Conservation (phyloP, 2,797 vertebrate genomes). For the Microctenopoma stevenorrisi region DNA sequence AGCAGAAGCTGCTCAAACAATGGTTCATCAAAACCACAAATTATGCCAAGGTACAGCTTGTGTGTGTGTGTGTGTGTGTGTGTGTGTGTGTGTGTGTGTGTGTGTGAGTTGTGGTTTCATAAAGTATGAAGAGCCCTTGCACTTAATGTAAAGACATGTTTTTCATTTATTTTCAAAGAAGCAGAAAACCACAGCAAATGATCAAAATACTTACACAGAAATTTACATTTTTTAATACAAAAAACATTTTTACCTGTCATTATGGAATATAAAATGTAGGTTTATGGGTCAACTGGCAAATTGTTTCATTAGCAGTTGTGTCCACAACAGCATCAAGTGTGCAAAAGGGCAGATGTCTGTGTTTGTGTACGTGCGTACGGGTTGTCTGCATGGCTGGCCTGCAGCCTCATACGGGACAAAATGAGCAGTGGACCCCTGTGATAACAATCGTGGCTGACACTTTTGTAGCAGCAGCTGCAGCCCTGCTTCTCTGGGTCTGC, state of each 20-base stretch:
- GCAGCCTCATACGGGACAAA: conserved; percentile 26
- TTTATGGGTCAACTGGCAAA: not conserved
- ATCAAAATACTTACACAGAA: no score
- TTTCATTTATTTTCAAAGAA: no score
- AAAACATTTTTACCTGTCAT: not conserved
- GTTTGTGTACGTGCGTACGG: conserved; percentile 15
- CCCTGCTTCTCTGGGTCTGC: conserved; percentile 49
- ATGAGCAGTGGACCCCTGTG: conserved; percentile 40
- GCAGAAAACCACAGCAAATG: no score
- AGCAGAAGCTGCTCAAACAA: conserved; percentile 94
- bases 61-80: not conserved
- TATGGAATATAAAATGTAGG: not conserved
- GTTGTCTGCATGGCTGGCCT: conserved; percentile 29
- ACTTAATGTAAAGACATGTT: no score
- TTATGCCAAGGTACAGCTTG: conserved; percentile 88
- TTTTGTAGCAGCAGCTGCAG: conserved; percentile 56
- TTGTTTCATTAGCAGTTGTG: no score
- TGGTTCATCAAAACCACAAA: conserved; percentile 98
- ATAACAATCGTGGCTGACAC: conserved; percentile 69
- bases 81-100: not conserved
- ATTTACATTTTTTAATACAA: not conserved
- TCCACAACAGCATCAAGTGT: not conserved
- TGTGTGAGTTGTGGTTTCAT: not conserved
- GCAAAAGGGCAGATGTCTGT: not conserved
- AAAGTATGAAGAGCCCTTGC: no score